phyloP scores from a whole-genome alignment of 2,113 vertebrate species.

The Prunella fulvescens region DNA sequence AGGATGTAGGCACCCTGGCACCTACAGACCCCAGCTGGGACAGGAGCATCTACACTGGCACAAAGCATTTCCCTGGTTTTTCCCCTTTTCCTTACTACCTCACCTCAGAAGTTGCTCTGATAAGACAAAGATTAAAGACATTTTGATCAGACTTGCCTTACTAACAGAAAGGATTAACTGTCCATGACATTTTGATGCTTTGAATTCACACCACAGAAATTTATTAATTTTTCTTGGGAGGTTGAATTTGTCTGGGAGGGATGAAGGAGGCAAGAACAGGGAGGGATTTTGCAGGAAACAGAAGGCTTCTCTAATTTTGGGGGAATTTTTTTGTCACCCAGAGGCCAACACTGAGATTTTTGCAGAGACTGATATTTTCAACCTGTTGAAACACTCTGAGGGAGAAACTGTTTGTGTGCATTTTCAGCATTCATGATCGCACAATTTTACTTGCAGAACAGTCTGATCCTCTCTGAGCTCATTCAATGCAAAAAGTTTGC shows the following conservation, averaged over 20 bases:
- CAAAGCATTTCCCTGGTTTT: neutral
- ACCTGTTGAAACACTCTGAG: neutral
- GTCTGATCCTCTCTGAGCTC: neutral
- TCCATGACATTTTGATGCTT: neutral
- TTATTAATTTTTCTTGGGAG: neutral
- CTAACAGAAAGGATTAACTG: neutral
- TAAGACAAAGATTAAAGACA: neutral
- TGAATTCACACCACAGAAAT: neutral
- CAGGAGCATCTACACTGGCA: neutral
- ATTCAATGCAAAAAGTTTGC: neutral
- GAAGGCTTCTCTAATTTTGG: neutral
- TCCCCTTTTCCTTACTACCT: neutral
- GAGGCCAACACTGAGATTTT: neutral
- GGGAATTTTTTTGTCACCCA: neutral
- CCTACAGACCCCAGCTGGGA: neutral
- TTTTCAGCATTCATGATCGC: neutral
- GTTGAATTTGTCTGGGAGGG: neutral
- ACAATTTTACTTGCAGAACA: neutral
- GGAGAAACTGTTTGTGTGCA: neutral
- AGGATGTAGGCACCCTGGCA: neutral
- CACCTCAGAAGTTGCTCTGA: neutral
- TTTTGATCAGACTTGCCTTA: neutral
- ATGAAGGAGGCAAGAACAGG: fast-evolving
- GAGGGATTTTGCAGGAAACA: neutral
- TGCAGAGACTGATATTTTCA: neutral